Evolutionary conservation across 2,113 vertebrate species (phyloP).

Genomic region (Erinaceus europaeus): DNA sequence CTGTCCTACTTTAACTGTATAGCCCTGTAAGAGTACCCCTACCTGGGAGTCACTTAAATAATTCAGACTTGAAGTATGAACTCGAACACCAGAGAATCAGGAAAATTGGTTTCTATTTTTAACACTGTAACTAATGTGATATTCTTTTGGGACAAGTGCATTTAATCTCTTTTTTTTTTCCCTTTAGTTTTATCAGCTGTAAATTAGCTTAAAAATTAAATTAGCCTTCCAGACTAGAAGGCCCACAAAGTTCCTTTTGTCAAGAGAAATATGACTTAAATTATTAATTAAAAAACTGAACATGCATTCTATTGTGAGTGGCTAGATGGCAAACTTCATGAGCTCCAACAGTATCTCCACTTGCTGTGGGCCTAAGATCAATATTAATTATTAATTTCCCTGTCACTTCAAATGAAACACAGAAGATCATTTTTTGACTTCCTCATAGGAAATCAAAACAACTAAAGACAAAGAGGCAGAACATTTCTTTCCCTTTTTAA

Average conservation of each 20-base stretch:
- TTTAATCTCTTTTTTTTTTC: constrained; percentile 56
- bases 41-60: not conserved
- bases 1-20: not conserved
- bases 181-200: constrained; percentile 38
- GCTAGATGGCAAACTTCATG: not conserved
- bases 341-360: not conserved
- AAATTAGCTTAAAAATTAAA: constrained; percentile 22
- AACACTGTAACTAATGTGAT: constrained; percentile 18
- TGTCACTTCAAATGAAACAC: not conserved
- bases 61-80: constrained; percentile 1
- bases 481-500: not conserved
- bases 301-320: not conserved
- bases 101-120: constrained; percentile 37
- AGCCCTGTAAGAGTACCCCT: not conserved
- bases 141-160: constrained; percentile 12
- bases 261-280: not conserved
- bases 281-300: not conserved
- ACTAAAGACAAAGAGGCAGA: not conserved
- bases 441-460: constrained; percentile 16
- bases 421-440: not conserved
- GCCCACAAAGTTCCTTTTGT: not conserved
- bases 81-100: not conserved
- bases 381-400: constrained; percentile 24
- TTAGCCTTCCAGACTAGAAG: not conserved
- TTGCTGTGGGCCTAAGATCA: not conserved